A percentile compares a stretch with the other conserved stretches of the same genome.
phyloP scores from a whole-genome alignment of 1,140 invertebrate species.

The Penaeus chinensis region DNA sequence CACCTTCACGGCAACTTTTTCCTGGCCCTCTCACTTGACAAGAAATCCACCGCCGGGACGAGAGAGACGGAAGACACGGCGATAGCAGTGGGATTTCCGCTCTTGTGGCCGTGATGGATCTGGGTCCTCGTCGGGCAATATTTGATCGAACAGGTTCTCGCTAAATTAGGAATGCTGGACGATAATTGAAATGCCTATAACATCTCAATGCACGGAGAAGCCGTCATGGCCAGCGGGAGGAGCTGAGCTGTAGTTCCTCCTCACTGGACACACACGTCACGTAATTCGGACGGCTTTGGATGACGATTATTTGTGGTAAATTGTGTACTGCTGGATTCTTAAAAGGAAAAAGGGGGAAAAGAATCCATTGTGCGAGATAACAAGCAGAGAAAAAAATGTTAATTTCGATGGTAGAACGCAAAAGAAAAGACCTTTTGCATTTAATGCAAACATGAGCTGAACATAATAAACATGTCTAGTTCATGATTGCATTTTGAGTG shows the following conservation, averaged over 20 bases:
- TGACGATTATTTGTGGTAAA: neutral
- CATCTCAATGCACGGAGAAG: conserved; percentile 41
- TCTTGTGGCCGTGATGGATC: neutral
- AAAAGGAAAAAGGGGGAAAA: no score
- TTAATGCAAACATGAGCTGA: no score
- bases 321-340: no score
- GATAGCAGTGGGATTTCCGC: conserved; percentile 31
- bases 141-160: conserved; percentile 48
- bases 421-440: no score
- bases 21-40: conserved; percentile 50
- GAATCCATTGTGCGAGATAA: no score
- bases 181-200: conserved; percentile 59
- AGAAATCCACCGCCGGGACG: conserved; percentile 45
- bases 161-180: conserved; percentile 53
- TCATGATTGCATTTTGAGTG: no score
- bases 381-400: no score
- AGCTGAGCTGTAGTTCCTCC: neutral
- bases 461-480: neutral
- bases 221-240: neutral
- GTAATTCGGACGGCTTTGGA: neutral
- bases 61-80: neutral
- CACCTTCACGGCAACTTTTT: conserved; percentile 60
- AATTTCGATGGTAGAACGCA: no score
- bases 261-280: neutral
- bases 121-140: conserved; percentile 39